Base-by-base conservation (phyloP, 2,797 vertebrate genomes). In the Saxicola maurus region DNA sequence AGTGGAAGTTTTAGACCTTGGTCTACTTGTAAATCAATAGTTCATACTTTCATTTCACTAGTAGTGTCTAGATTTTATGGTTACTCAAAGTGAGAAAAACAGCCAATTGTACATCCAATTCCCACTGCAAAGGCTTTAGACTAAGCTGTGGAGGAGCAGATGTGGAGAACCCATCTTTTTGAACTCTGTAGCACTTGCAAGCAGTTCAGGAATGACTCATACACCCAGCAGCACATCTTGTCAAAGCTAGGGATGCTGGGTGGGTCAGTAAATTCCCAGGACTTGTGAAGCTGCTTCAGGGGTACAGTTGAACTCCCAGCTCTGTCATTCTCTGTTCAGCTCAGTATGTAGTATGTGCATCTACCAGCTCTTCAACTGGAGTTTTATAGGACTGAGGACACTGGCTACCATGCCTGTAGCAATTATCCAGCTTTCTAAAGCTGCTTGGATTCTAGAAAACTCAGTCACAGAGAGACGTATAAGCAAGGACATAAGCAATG, bases 301-400 rank as follows among this genome's bases (percentile, higher is more conserved):
- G 30, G 12, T 72, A 33, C 15, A 46, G 55, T 13, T 72, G n/a
- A 67, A 11, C 20, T 68, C 51, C 12, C 12, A 17, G 28, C 21
- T 66, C 45, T 7, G 2, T 43, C 31, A 19, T 66, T 62, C 38
- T 52, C n/a, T 45, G 23, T 55, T 86, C 57, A 60, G 49, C 38
- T 18, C 7, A 2, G 13, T 59, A 6, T 20, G 30, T 33, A 28
- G 33, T 5, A 3, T 23, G 16, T 2, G 1, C 10, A 3, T 61
- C 42, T 67, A 11, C 17, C 38, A 53, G 2, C 49, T 84, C 59
- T 69, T n/a, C 8, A 40, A 33, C 66, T 86, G 0, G 19, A 55
- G 37, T 51, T 43, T 42, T 64, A 14, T 21, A 45, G 59, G 24
- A 49, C 56, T 52, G 27, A 79, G 42, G 5, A 4, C 6, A 1